Percentiles rank a stretch among this genome's conserved stretches.
phyloP scores from a whole-genome alignment of 2,797 vertebrate species.

The Acanthurus tractus region DNA sequence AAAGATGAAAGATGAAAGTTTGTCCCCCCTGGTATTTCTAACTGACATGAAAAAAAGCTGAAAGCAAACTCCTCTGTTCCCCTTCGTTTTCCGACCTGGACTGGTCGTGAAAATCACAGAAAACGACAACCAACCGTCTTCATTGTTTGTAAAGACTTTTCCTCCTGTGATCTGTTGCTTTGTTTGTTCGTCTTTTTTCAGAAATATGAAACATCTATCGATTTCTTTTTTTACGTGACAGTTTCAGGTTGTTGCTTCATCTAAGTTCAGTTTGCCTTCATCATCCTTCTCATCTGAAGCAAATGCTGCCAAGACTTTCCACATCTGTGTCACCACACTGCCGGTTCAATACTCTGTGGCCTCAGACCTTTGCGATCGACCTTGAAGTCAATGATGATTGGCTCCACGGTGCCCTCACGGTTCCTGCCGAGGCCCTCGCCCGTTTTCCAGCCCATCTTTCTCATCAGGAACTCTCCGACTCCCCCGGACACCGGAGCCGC shows the following conservation, averaged over 20 bases:
- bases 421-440: conserved; percentile 97
- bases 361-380: conserved; percentile 94
- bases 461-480: conserved; percentile 97
- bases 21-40: too few relatives aligned
- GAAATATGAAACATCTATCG: too few relatives aligned
- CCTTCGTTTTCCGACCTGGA: too few relatives aligned
- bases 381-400: conserved; percentile 98
- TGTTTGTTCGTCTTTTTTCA: too few relatives aligned
- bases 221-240: too few relatives aligned
- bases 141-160: too few relatives aligned
- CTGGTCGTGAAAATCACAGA: too few relatives aligned
- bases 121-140: too few relatives aligned
- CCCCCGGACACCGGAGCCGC: conserved; percentile 95
- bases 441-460: conserved; percentile 98
- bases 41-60: too few relatives aligned
- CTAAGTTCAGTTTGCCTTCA: not conserved
- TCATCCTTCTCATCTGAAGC: not conserved
- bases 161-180: too few relatives aligned
- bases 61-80: too few relatives aligned
- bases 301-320: not conserved
- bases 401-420: conserved; percentile 96
- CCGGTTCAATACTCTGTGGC: not conserved
- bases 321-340: not conserved
- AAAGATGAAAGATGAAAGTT: too few relatives aligned
- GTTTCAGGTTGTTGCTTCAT: not conserved